Conservation (phyloP, 2,797 vertebrate species). For the Sebastes ruberrimus region DNA sequence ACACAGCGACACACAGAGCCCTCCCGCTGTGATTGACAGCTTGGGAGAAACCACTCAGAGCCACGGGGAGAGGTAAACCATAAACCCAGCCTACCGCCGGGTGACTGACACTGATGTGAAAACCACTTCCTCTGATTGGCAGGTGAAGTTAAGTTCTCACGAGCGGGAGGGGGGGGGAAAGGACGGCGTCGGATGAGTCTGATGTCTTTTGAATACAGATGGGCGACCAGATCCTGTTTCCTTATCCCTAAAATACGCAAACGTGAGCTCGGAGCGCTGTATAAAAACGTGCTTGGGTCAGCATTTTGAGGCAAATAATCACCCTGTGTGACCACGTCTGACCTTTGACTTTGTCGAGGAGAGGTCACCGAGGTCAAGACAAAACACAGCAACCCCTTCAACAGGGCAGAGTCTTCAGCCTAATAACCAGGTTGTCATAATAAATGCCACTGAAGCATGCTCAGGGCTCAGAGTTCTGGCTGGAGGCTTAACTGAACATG, state of each 20-base stretch:
- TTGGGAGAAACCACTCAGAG: conserved; percentile 56
- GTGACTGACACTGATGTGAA: conserved; percentile 67
- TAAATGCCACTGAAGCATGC: conserved; percentile 23
- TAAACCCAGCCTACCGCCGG: conserved; percentile 34
- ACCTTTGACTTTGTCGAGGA: conserved; percentile 15
- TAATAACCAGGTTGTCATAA: conserved; percentile 40
- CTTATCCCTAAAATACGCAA: background rate
- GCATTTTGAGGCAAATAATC: background rate
- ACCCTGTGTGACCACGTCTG: background rate
- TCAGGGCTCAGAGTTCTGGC: conserved; percentile 1
- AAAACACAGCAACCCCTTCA: background rate
- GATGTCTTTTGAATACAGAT: background rate
- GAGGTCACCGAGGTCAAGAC: conserved; percentile 19
- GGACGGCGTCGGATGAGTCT: background rate
- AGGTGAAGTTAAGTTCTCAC: conserved; percentile 45
- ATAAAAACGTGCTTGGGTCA: background rate
- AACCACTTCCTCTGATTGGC: conserved; percentile 63
- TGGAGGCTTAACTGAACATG: conserved; percentile 5
- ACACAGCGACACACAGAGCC: conserved; percentile 27
- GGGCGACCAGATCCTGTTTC: background rate
- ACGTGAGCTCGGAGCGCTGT: background rate
- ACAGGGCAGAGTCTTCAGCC: background rate
- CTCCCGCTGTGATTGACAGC: conserved; percentile 65
- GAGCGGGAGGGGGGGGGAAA: background rate
- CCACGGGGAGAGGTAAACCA: conserved; percentile 43